Percentiles rank a stretch among this genome's conserved stretches.
Evolutionary conservation across 1,140 invertebrate genomes (phyloP).

Genomic region (Lepidurus apus): DNA sequence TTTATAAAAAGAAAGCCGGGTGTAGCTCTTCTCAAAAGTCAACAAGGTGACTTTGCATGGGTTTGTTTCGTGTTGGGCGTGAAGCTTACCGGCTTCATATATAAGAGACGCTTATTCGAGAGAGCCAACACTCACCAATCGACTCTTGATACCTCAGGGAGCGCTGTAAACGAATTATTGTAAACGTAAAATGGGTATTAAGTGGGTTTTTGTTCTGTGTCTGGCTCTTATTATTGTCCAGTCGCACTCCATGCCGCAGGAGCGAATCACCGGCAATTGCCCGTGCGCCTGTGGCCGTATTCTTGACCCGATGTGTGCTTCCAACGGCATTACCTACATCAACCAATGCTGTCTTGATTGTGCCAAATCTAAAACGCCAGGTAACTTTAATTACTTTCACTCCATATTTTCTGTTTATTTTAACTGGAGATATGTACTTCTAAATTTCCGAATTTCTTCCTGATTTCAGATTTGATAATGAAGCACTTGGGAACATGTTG

Average conservation of each 20-base stretch:
- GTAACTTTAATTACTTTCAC: background rate
- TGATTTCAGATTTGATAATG: background rate
- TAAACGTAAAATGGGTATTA: background rate
- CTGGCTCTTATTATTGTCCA: background rate
- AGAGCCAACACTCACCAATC: background rate
- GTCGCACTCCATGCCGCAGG: background rate
- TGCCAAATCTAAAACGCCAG: background rate
- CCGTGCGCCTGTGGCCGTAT: background rate
- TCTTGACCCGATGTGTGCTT: background rate
- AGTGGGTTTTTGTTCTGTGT: background rate
- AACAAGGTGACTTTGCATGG: background rate
- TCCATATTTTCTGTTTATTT: background rate
- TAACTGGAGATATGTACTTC: background rate
- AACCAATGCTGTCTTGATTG: background rate
- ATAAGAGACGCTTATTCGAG: background rate
- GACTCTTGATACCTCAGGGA: background rate
- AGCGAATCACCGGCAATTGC: background rate
- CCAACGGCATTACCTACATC: constrained; percentile 3
- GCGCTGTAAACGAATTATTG: background rate
- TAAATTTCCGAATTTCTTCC: too few species aligned
- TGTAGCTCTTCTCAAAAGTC: background rate
- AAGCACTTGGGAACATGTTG: background rate
- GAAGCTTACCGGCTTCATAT: background rate
- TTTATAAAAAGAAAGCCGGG: background rate
- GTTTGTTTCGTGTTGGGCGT: background rate